These are phyloP conservation scores for Varecia variegata DNA, from an alignment of 2,797 vertebrate species.

Conservation along the genomic window DNA sequence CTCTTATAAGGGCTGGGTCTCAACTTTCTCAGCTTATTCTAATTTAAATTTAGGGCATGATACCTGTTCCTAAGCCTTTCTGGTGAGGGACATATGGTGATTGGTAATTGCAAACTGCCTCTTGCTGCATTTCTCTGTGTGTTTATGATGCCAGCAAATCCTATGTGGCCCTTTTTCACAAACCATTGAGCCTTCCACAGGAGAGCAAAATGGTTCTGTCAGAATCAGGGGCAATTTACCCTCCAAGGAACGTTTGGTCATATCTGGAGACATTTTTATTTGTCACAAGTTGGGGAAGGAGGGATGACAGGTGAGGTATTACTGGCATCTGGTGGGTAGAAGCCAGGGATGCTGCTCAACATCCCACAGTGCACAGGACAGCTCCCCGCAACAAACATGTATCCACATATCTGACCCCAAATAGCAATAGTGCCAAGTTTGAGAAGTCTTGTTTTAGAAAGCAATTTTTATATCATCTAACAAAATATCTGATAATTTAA, in stretches of 20 bases:
- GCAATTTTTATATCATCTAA: slow-evolving; percentile 67
- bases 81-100: slow-evolving; percentile 76
- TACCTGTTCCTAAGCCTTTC: slow-evolving; percentile 64
- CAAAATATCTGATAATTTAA: slow-evolving; percentile 51
- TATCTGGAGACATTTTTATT: neutral
- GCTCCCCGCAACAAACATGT: neutral
- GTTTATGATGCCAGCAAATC: slow-evolving; percentile 65
- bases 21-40: neutral
- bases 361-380: neutral
- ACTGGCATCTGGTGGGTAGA: neutral
- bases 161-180: slow-evolving; percentile 63
- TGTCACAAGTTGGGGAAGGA: neutral
- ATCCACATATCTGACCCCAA: neutral
- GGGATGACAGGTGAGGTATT: neutral
- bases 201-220: slow-evolving; percentile 62
- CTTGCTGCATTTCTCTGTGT: slow-evolving; percentile 63
- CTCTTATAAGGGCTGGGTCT: neutral
- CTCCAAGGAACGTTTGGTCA: neutral
- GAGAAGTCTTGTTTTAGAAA: slow-evolving; percentile 41
- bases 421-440: neutral
- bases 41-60: slow-evolving; percentile 56
- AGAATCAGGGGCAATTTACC: neutral
- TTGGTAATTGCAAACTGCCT: slow-evolving; percentile 69
- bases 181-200: slow-evolving; percentile 65
- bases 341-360: neutral